Conservation (phyloP, 1,140 invertebrate species). For the Nebria ingens region DNA sequence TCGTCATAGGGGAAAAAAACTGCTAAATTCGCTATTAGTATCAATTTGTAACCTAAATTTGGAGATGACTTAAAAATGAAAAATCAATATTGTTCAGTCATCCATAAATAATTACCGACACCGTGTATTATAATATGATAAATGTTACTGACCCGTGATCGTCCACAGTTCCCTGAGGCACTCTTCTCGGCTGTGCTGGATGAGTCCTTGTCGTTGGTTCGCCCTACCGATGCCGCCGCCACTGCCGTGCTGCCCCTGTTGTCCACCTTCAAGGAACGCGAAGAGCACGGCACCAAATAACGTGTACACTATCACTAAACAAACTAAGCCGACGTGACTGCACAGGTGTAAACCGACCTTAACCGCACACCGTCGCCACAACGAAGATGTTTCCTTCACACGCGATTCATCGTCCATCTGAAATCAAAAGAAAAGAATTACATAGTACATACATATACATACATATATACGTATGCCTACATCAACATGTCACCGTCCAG, state of each 20-base stretch:
- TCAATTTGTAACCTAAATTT: no score
- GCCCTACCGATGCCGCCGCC: constrained; percentile 23
- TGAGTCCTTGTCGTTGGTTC: neutral
- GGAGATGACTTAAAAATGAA: no score
- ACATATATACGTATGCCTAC: neutral
- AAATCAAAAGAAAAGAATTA: neutral
- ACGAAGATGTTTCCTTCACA: neutral
- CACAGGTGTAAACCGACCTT: neutral
- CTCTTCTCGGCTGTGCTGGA: constrained; percentile 30
- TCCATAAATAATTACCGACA: no score
- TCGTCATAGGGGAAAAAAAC: no score
- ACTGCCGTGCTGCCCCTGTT: constrained; percentile 31
- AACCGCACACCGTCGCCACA: neutral
- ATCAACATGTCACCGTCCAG: no score
- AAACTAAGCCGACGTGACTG: constrained; percentile 26
- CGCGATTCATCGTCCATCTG: neutral
- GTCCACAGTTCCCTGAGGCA: constrained; percentile 36
- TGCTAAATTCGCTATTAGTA: no score
- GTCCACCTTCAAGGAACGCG: constrained; percentile 32
- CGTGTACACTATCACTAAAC: constrained; percentile 31
- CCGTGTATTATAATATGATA: no score
- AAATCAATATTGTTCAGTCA: no score
- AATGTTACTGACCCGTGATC: constrained; percentile 35
- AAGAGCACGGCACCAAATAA: constrained; percentile 35
- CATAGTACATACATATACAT: neutral